These are phyloP conservation scores for Phlogophora meticulosa DNA, from an alignment of 2,888 invertebrate genomes.

Conservation along the genomic window DNA sequence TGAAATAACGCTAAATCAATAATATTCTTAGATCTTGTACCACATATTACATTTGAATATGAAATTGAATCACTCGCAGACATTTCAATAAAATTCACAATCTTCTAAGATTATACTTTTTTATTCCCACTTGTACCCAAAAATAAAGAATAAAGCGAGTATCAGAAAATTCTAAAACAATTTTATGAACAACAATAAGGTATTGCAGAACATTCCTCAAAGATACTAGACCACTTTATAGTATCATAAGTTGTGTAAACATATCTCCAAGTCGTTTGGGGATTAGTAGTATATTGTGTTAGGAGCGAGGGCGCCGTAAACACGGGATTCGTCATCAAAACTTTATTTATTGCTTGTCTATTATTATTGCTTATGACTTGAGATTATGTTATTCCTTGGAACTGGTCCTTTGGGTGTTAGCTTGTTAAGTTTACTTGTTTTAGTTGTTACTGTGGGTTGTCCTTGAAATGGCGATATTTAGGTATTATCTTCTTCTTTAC, in stretches of 20 bases:
- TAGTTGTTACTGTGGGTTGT: conserved; percentile 7
- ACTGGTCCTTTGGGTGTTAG: conserved; percentile 40
- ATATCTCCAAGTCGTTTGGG: conserved; percentile 57
- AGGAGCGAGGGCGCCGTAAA: conserved; percentile 63
- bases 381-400: conserved; percentile 60
- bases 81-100: conserved; percentile 38
- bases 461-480: conserved; percentile 1
- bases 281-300: conserved; percentile 63
- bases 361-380: conserved; percentile 66
- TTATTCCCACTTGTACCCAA: conserved; percentile 12
- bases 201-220: conserved; percentile 9
- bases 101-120: conserved; percentile 10
- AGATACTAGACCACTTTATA: conserved; percentile 45
- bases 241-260: conserved; percentile 53
- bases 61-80: conserved; percentile 20
- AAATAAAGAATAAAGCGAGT: conserved; percentile 11
- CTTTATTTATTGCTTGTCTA: conserved; percentile 73
- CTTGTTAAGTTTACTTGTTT: conserved; percentile 34
- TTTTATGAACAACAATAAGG: conserved; percentile 11
- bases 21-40: neutral
- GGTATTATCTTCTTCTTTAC: neutral
- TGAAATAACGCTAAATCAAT: neutral
- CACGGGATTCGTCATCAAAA: conserved; percentile 71
- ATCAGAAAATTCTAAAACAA: conserved; percentile 10
- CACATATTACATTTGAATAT: neutral